Base-by-base conservation (phyloP, 2,113 vertebrate species). In the Stomatorhinus ivindoensis region DNA sequence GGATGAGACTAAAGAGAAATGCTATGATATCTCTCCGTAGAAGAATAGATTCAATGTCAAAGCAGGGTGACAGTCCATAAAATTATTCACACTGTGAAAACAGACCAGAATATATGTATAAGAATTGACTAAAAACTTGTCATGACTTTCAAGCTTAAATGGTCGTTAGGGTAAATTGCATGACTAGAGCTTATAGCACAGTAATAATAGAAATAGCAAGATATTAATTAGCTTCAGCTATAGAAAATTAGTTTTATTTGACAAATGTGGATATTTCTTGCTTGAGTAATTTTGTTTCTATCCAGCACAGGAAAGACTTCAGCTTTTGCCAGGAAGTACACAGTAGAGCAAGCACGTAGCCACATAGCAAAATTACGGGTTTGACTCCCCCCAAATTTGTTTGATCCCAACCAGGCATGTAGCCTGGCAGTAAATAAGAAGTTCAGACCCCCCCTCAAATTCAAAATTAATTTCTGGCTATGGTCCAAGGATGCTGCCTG, bases 61-160 rank as follows among this genome's bases (percentile, higher is more conserved):
- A 44, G 44, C 19, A 47, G 82, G 82, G 44, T 84, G 82, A 46
- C 44, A 2, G 82, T 24, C 44, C 82, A 46, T 84, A 47, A 84
- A 47, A 84, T 84, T 84, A 84, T 84, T 84, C 82, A 46, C 82
- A 84, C 82, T 46, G 44, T 84, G 44, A 47, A 47, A 84, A 84
- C 42, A 87, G 50, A 87, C 85, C 27, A 17, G 50, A 53, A 86
- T 51, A 35, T 55, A 87, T 87, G n/a, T 87, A 53, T 53, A 87
- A 87, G 5, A 87, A 53, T 9, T 15, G 11, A 17, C 84, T 21
- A 51, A 86, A 24, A 53, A 51, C 27, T 35, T 51, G 24, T 87
- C 85, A 35, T 55, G 47, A 53, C 84, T 35, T 86, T 53, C 46
- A 19, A 13, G 5, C 31, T 87, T 31, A n/a, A 87, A 53, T 35